These are phyloP conservation scores for Sphecodes monilicornis DNA, from an alignment of 2,888 invertebrate genomes.

Conservation along the genomic window DNA sequence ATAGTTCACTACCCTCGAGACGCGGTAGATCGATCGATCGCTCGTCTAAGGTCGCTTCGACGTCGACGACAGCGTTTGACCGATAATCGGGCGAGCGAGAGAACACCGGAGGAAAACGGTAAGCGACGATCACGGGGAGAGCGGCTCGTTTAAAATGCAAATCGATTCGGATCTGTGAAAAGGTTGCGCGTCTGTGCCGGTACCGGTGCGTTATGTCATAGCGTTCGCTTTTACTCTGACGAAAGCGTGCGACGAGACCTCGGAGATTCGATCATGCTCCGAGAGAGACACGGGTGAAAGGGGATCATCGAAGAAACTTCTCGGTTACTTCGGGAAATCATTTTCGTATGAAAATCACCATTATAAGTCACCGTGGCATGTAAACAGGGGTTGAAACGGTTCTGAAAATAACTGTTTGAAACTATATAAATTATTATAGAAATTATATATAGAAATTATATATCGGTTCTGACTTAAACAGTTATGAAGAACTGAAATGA, in stretches of 20 bases:
- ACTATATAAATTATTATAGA: too few relatives aligned
- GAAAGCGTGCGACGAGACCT: neutral
- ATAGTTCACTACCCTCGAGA: conserved; percentile 10
- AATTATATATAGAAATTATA: too few relatives aligned
- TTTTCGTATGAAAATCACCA: neutral
- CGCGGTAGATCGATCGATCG: conserved; percentile 32
- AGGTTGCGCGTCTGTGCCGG: neutral
- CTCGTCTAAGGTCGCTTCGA: conserved; percentile 24
- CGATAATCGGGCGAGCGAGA: neutral
- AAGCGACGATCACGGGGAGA: neutral
- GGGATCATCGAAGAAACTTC: neutral
- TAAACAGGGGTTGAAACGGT: too few relatives aligned
- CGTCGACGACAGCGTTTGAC: conserved; percentile 9
- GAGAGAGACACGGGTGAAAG: neutral
- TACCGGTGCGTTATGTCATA: conserved; percentile 23
- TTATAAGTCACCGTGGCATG: too few relatives aligned
- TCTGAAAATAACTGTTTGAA: too few relatives aligned
- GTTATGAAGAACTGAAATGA: too few relatives aligned
- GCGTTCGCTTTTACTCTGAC: conserved; percentile 19
- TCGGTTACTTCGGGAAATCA: neutral
- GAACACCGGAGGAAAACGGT: neutral
- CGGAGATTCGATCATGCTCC: neutral
- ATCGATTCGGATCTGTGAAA: conserved; percentile 8
- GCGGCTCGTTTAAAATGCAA: conserved; percentile 19
- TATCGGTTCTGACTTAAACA: too few relatives aligned